Evolutionary conservation across 2,113 vertebrate species (phyloP).

Genomic region (Pyrgilauda ruficollis): DNA sequence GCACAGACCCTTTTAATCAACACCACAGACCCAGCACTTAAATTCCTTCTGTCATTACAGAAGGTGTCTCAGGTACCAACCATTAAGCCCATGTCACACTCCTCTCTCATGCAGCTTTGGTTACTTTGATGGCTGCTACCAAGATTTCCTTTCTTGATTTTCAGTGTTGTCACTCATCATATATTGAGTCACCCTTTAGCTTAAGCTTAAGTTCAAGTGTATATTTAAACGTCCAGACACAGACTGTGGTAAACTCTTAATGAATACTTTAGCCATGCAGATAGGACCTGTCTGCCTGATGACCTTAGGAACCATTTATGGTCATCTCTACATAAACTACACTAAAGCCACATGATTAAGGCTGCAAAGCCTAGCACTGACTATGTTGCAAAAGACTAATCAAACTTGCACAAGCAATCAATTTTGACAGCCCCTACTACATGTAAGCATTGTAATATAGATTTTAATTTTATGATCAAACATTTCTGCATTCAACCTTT

Average conservation of each 20-base stretch:
- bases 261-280: neutral
- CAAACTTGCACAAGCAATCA: neutral
- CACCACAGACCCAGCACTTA: neutral
- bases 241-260: neutral
- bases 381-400: neutral
- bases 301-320: neutral
- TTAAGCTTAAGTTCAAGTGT: neutral
- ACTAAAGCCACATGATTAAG: neutral
- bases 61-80: neutral
- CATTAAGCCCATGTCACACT: fast-evolving
- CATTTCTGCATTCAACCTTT: neutral
- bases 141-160: neutral
- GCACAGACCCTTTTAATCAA: neutral
- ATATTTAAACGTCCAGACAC: neutral
- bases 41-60: neutral
- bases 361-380: neutral
- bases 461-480: neutral
- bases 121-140: neutral
- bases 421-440: neutral
- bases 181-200: neutral
- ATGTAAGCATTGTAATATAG: neutral
- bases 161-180: neutral
- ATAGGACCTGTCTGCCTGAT: neutral
- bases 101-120: neutral
- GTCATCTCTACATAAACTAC: neutral